These are phyloP conservation scores for Parasteatoda lunata DNA, from an alignment of 2,888 invertebrate species.

Conservation along the genomic window DNA sequence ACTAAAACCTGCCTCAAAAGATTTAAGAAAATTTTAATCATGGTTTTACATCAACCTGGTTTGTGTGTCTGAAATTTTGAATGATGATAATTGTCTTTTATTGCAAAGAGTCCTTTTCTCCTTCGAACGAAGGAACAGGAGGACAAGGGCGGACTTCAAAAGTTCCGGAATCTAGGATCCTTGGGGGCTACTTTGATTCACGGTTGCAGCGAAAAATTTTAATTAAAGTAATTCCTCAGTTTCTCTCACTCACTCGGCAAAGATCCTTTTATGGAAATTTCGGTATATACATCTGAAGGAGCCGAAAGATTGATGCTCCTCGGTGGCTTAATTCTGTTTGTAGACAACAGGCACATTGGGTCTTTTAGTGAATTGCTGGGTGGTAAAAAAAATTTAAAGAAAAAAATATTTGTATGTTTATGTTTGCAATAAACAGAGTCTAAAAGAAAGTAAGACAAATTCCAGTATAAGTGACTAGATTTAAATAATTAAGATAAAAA, in stretches of 20 bases:
- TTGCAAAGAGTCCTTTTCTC: slow-evolving; percentile 11
- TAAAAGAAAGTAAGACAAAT: too few species aligned
- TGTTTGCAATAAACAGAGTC: too few species aligned
- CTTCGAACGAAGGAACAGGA: background rate
- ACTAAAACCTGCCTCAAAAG: too few species aligned
- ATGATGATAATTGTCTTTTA: slow-evolving; percentile 39
- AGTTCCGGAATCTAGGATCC: slow-evolving; percentile 24
- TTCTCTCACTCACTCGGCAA: slow-evolving; percentile 17
- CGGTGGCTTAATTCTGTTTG: too few species aligned
- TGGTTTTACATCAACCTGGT: too few species aligned
- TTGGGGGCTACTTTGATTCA: slow-evolving; percentile 36
- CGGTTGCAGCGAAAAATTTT: slow-evolving; percentile 46
- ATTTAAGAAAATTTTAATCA: too few species aligned
- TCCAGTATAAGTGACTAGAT: too few species aligned
- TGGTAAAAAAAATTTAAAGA: too few species aligned
- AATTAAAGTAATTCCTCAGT: slow-evolving; percentile 60
- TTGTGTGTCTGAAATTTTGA: slow-evolving; percentile 28
- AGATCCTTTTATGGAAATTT: slow-evolving; percentile 41
- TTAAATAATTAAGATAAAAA: too few species aligned
- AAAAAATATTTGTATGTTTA: too few species aligned
- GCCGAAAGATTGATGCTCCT: background rate
- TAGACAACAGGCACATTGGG: too few species aligned
- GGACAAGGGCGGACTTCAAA: slow-evolving; percentile 2
- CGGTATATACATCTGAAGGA: slow-evolving; percentile 7
- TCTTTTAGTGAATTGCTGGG: too few species aligned